A percentile compares a stretch with the other conserved stretches of the same genome.
Conservation (phyloP, 2,113 vertebrate species). For the Megaptera novaeangliae region DNA sequence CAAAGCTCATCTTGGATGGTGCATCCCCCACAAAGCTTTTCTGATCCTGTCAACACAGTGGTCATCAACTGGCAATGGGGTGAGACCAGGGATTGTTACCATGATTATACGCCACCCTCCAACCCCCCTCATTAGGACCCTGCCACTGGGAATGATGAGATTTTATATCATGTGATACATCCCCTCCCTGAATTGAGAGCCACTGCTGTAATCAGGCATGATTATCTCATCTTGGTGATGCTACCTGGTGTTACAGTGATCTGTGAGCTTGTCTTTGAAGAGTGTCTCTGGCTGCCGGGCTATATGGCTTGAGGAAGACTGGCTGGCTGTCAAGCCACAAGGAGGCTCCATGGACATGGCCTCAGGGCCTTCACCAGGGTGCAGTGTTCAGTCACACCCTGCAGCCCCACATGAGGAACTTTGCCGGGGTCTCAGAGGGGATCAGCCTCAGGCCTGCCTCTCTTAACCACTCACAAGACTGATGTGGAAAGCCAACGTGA, state of each 20-base stretch:
- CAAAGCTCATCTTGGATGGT: background rate
- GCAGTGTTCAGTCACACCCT: background rate
- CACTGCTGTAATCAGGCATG: background rate
- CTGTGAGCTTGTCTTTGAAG: background rate
- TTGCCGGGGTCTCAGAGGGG: background rate
- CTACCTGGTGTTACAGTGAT: background rate
- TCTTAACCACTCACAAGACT: background rate
- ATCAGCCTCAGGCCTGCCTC: background rate
- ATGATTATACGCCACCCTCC: background rate
- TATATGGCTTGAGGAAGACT: background rate
- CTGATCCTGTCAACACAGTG: background rate
- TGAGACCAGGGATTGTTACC: background rate
- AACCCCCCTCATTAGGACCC: background rate
- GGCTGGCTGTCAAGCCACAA: background rate
- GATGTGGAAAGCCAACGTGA: background rate
- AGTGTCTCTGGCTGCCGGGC: background rate
- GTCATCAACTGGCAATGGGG: background rate
- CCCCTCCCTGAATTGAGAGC: background rate
- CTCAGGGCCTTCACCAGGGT: background rate
- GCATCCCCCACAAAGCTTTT: background rate
- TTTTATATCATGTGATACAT: too few relatives aligned
- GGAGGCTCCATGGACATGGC: background rate
- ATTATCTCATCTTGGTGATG: background rate
- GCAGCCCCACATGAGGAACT: fast-evolving
- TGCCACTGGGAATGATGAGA: background rate